Percentiles rank a stretch among this genome's conserved stretches.
These are phyloP conservation scores for Anaspis maculata DNA, from an alignment of 2,888 invertebrate genomes.

Conservation along the genomic window DNA sequence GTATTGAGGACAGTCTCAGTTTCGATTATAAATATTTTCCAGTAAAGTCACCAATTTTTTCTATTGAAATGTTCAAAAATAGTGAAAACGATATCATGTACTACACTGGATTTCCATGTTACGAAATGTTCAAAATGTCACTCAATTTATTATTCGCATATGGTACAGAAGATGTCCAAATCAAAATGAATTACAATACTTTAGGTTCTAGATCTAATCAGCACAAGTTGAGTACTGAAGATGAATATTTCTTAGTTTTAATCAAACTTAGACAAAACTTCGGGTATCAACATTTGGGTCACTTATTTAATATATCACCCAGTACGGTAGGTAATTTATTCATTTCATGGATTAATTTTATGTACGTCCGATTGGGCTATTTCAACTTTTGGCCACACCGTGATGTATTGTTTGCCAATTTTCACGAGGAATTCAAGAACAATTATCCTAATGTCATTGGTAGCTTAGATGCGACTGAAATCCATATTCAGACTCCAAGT, in stretches of 20 bases:
- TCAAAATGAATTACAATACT: background rate
- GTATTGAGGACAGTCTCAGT: no score
- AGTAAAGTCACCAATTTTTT: background rate
- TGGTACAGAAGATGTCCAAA: background rate
- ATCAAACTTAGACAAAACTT: background rate
- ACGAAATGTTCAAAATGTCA: background rate
- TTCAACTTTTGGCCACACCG: conserved; percentile 12
- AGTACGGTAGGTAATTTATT: conserved; percentile 1
- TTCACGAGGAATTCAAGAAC: conserved; percentile 9
- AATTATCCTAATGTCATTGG: conserved; percentile 14
- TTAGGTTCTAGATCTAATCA: background rate
- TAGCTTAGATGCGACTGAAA: conserved; percentile 14
- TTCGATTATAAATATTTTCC: no score
- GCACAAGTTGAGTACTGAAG: background rate
- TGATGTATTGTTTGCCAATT: conserved; percentile 9
- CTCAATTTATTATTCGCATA: background rate
- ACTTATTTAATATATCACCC: background rate
- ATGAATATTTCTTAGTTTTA: conserved; percentile 1
- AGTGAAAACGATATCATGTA: background rate
- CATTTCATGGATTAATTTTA: conserved; percentile 2
- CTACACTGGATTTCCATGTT: background rate
- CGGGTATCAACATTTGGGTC: conserved; percentile 1
- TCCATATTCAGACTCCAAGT: conserved; percentile 14
- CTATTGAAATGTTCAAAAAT: background rate
- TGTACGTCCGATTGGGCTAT: conserved; percentile 5